These are phyloP conservation scores for Periphyllus acericola DNA, from an alignment of 2,888 invertebrate species.

Conservation along the genomic window DNA sequence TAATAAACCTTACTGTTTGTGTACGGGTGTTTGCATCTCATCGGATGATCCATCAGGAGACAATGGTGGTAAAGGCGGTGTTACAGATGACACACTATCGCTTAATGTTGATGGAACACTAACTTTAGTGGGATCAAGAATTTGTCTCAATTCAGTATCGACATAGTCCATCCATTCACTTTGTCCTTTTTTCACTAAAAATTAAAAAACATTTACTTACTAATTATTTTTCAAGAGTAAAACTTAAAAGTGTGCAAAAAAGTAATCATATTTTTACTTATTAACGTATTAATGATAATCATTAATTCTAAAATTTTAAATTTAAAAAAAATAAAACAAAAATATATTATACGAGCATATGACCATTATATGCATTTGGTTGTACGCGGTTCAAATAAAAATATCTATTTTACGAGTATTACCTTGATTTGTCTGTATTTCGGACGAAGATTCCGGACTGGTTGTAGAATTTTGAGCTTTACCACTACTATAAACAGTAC, in stretches of 20 bases:
- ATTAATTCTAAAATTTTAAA: too few relatives aligned
- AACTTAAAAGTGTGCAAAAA: background rate
- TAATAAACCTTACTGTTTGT: slow-evolving; percentile 66
- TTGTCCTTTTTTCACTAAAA: slow-evolving; percentile 55
- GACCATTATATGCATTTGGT: background rate
- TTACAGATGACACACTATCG: slow-evolving; percentile 77
- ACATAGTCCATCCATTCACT: slow-evolving; percentile 83
- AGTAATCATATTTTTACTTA: too few relatives aligned
- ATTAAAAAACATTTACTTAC: background rate
- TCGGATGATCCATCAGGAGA: slow-evolving; percentile 74
- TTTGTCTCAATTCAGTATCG: slow-evolving; percentile 81
- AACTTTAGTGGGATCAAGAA: slow-evolving; percentile 77
- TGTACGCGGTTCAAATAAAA: background rate
- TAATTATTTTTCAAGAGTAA: background rate
- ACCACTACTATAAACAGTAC: slow-evolving; percentile 82
- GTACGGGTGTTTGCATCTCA: slow-evolving; percentile 64
- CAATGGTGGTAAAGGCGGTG: slow-evolving; percentile 81
- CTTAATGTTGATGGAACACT: slow-evolving; percentile 73
- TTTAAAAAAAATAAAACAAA: background rate
- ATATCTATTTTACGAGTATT: slow-evolving; percentile 65
- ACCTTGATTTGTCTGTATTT: slow-evolving; percentile 68
- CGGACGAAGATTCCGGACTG: slow-evolving; percentile 71
- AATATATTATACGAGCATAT: background rate
- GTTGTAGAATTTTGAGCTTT: slow-evolving; percentile 69
- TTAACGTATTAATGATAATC: too few relatives aligned